These are phyloP conservation scores for Gymnopithys bicolor DNA, from an alignment of 2,797 vertebrate genomes.

Conservation along the genomic window DNA sequence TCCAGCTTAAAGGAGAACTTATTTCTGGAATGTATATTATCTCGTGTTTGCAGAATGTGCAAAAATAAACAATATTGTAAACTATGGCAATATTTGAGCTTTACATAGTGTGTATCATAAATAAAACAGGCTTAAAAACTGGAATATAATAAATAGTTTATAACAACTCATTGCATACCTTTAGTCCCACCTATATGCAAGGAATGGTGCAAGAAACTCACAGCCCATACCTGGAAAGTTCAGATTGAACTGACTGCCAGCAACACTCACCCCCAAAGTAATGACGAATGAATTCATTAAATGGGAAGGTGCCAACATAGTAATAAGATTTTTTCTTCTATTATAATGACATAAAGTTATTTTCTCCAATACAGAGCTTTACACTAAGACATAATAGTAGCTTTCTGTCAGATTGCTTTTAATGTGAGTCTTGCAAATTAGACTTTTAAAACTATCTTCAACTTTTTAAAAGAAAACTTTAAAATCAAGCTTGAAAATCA, in stretches of 20 bases:
- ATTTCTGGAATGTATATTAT: neutral
- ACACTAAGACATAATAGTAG: neutral
- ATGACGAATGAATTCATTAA: neutral
- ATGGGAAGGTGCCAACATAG: neutral
- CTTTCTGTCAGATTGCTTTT: neutral
- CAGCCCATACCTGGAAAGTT: neutral
- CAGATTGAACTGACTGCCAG: neutral
- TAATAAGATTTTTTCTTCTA: neutral
- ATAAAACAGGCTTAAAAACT: neutral
- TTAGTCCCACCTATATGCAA: constrained; percentile 19
- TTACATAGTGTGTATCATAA: neutral
- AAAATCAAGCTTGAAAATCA: neutral
- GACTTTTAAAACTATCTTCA: neutral
- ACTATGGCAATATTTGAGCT: neutral
- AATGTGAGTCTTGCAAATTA: neutral
- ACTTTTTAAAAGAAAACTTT: neutral
- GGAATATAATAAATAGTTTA: neutral
- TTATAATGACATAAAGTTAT: neutral
- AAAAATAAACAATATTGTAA: neutral
- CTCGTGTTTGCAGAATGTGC: neutral
- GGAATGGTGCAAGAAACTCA: neutral
- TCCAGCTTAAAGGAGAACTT: neutral
- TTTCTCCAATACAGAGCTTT: neutral
- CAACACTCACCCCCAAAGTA: neutral
- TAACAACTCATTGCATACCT: neutral